A percentile compares a stretch with the other conserved stretches of the same genome.
These are phyloP conservation scores for Drosophila demipolita DNA, from an alignment of 2,888 invertebrate genomes.

Conservation along the genomic window DNA sequence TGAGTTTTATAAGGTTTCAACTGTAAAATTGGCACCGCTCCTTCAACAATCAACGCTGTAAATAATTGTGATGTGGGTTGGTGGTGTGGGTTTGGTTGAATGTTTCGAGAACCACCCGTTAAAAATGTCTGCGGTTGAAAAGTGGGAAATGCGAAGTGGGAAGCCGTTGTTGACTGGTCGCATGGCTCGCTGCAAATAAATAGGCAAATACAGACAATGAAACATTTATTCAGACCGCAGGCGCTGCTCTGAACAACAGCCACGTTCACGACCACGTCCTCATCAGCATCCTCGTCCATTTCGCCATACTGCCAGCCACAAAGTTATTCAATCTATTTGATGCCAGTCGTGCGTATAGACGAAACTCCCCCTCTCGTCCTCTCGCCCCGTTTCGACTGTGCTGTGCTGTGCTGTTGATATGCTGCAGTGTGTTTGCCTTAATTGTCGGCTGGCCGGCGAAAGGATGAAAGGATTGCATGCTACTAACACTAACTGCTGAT, in stretches of 20 bases:
- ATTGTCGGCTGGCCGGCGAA: constrained; percentile 42
- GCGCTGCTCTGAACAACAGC: constrained; percentile 13
- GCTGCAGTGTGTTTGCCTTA: constrained; percentile 57
- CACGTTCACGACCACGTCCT: not conserved
- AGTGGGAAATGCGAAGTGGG: constrained; percentile 26
- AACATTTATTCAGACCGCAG: constrained; percentile 52
- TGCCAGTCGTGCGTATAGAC: constrained; percentile 47
- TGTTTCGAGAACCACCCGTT: constrained; percentile 16
- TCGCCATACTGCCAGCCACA: constrained; percentile 24
- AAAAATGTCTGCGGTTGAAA: constrained; percentile 66
- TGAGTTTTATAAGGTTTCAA: constrained; percentile 67
- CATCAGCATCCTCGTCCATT: not conserved
- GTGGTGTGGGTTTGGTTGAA: constrained; percentile 3
- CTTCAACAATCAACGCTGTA: constrained; percentile 41
- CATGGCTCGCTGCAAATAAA: constrained; percentile 57
- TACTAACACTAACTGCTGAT: not conserved
- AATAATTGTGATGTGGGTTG: not conserved
- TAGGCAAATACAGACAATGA: constrained; percentile 68
- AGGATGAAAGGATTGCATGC: constrained; percentile 50
- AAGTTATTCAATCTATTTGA: constrained; percentile 72
- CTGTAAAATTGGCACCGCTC: constrained; percentile 57
- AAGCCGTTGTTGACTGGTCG: constrained; percentile 35
- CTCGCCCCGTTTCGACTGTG: constrained; percentile 1
- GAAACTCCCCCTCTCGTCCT: not conserved
- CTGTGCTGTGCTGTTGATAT: constrained; percentile 52